Conservation (phyloP, 2,888 invertebrate genomes). For the Ophioninae sp. region DNA sequence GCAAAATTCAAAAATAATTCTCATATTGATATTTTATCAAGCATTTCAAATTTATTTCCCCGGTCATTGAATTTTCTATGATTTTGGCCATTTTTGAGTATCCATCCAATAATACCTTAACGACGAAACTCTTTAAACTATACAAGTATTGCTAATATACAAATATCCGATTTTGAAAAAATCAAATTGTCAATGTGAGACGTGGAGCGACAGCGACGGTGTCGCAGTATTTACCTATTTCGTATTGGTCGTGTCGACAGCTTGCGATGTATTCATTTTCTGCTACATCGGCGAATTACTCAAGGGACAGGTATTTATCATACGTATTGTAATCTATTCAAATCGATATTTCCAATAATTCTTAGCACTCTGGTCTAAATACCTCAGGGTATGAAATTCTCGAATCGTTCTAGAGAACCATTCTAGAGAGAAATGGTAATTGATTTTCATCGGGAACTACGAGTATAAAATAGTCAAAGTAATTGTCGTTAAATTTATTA, state of each 20-base stretch:
- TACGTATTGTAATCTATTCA: slow-evolving; percentile 16
- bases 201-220: slow-evolving; percentile 41
- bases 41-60: too few species aligned
- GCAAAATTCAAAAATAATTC: too few species aligned
- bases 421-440: neutral
- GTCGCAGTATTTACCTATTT: slow-evolving; percentile 58
- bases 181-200: slow-evolving; percentile 11
- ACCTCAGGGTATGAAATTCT: too few species aligned
- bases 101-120: too few species aligned
- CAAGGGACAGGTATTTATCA: slow-evolving; percentile 26
- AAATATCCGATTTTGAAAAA: too few species aligned
- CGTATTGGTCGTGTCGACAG: slow-evolving; percentile 54
- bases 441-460: neutral
- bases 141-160: neutral
- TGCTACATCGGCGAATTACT: slow-evolving; percentile 52
- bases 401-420: too few species aligned
- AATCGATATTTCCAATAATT: too few species aligned
- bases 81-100: too few species aligned
- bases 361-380: neutral
- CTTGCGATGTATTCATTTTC: slow-evolving; percentile 63
- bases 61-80: too few species aligned
- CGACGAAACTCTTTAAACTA: neutral
- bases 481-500: too few species aligned
- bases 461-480: neutral
- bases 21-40: too few species aligned